These are phyloP conservation scores for Scaptomyza tumidula DNA, from an alignment of 2,888 invertebrate species.

Conservation along the genomic window DNA sequence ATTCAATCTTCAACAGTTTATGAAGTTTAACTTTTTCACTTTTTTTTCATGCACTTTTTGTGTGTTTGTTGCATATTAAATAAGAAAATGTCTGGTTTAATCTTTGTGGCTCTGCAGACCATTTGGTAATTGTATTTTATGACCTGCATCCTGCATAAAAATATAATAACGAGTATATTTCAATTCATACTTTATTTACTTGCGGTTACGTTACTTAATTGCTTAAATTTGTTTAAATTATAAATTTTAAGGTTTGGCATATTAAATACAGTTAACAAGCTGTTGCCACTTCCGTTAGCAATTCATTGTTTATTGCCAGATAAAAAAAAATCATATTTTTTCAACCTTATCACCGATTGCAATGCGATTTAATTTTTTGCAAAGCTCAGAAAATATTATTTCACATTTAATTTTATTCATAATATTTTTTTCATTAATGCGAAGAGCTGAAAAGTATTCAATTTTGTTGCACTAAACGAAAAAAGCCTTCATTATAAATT, in stretches of 20 bases:
- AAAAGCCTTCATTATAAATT: not conserved
- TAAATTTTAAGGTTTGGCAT: not conserved
- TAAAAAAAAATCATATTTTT: conserved; percentile 11
- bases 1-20: not conserved
- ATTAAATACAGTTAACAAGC: conserved; percentile 24
- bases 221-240: conserved; percentile 9
- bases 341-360: not conserved
- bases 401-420: conserved; percentile 1
- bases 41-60: not conserved
- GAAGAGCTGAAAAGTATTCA: not conserved
- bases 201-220: conserved; percentile 15
- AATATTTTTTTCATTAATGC: not conserved
- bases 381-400: not conserved
- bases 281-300: conserved; percentile 32
- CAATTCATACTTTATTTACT: conserved; percentile 18
- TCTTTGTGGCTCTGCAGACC: conserved; percentile 2
- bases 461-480: not conserved
- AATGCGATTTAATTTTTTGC: conserved; percentile 1
- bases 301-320: conserved; percentile 15
- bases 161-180: conserved; percentile 4
- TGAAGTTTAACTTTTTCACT: not conserved
- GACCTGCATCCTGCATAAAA: not conserved
- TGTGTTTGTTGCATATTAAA: not conserved
- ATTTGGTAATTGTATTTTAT: conserved; percentile 10
- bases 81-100: conserved; percentile 5